A percentile compares a stretch with the other conserved stretches of the same genome.
Conservation (phyloP, 2,888 invertebrate genomes). For the Phaonia tiefii region DNA sequence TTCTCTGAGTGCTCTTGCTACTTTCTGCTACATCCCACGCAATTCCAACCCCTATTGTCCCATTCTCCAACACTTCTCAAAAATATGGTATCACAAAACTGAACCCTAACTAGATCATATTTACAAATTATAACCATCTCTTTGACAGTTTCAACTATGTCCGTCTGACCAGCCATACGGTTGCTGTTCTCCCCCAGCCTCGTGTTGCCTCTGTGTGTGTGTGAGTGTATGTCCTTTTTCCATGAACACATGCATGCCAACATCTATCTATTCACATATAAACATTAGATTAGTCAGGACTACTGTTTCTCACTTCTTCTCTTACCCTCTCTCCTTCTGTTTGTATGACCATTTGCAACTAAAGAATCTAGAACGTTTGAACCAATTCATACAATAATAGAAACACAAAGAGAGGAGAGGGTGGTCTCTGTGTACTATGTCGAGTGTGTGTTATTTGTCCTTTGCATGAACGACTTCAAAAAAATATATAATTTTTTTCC, state of each 20-base stretch:
- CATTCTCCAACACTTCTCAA: slow-evolving; percentile 40
- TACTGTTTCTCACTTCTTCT: not conserved
- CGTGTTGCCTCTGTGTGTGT: not conserved
- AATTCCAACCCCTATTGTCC: not conserved
- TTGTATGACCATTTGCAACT: slow-evolving; percentile 46
- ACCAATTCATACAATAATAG: not conserved
- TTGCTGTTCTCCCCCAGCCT: slow-evolving; percentile 11
- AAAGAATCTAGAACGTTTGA: too few species aligned
- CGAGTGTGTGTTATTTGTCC: slow-evolving; percentile 58
- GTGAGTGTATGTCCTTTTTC: not conserved
- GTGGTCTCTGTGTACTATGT: slow-evolving; percentile 22
- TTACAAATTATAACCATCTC: slow-evolving; percentile 59
- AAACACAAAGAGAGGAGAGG: too few species aligned
- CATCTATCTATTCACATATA: not conserved
- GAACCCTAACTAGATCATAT: slow-evolving; percentile 51
- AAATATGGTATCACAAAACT: slow-evolving; percentile 46
- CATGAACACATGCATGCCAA: too few species aligned
- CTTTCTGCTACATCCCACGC: not conserved
- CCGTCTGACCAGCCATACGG: slow-evolving; percentile 23
- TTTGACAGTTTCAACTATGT: slow-evolving; percentile 29
- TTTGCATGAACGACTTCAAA: slow-evolving; percentile 53
- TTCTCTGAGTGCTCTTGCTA: not conserved
- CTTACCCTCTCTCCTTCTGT: not conserved
- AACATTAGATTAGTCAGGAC: slow-evolving; percentile 47
- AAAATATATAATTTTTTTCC: slow-evolving; percentile 14